Evolutionary conservation across 2,888 invertebrate species (phyloP).

Genomic region (Habroteleia sp.): DNA sequence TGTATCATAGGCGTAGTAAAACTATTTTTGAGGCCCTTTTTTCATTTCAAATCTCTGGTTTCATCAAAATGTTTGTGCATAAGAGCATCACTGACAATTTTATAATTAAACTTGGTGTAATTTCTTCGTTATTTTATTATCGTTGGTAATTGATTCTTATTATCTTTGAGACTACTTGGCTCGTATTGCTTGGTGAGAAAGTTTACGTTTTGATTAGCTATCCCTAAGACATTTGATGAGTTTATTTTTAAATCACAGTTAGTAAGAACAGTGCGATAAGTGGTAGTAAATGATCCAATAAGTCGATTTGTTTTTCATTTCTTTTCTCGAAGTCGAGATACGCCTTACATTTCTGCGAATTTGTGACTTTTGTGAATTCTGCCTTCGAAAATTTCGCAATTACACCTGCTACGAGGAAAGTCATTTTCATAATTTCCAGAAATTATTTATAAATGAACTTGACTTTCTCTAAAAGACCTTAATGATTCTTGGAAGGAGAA

Average conservation of each 20-base stretch:
- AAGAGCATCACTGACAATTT: slow-evolving; percentile 19
- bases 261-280: slow-evolving; percentile 23
- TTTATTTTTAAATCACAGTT: slow-evolving; percentile 36
- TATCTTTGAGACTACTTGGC: slow-evolving; percentile 52
- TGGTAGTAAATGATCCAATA: slow-evolving; percentile 7
- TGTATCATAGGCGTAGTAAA: too few relatives aligned
- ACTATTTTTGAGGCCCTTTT: slow-evolving; percentile 2
- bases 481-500: too few relatives aligned
- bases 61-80: slow-evolving; percentile 8
- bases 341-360: too few relatives aligned
- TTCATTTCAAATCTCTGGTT: slow-evolving; percentile 9
- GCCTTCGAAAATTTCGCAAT: too few relatives aligned
- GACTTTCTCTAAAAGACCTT: too few relatives aligned
- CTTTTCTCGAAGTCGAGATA: too few relatives aligned
- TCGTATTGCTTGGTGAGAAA: slow-evolving; percentile 55
- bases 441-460: too few relatives aligned
- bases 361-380: too few relatives aligned
- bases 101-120: slow-evolving; percentile 21
- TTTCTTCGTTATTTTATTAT: slow-evolving; percentile 53
- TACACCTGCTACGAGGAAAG: too few relatives aligned
- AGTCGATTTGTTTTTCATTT: neutral
- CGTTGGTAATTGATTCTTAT: slow-evolving; percentile 49
- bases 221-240: slow-evolving; percentile 45
- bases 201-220: slow-evolving; percentile 58
- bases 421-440: too few relatives aligned